Conservation (phyloP, 2,888 invertebrate species). For the Norana najaformis region DNA sequence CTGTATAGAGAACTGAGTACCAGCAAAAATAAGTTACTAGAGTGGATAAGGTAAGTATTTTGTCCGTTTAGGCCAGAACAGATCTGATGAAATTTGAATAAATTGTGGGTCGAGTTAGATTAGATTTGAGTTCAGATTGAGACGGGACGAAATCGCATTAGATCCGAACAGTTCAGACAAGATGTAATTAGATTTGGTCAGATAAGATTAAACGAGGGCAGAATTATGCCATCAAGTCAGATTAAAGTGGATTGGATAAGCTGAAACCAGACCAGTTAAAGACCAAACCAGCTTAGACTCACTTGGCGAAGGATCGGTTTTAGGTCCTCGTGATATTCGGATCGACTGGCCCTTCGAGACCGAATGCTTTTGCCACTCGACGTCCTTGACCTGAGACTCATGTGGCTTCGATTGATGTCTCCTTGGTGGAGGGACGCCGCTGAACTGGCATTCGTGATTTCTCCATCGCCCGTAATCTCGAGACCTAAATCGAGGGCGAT, state of each 20-base stretch:
- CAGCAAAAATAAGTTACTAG: background rate
- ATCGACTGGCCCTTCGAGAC: conserved; percentile 37
- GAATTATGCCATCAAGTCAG: background rate
- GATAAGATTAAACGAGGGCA: background rate
- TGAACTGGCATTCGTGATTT: background rate
- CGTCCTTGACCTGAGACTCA: conserved; percentile 31
- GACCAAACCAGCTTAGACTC: background rate
- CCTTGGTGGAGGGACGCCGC: background rate
- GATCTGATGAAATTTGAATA: background rate
- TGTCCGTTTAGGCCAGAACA: background rate
- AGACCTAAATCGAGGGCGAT: background rate
- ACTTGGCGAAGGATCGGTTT: conserved; percentile 37
- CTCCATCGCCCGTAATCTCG: background rate
- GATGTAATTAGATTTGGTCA: background rate
- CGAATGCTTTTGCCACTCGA: conserved; percentile 41
- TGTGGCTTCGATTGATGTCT: conserved; percentile 19
- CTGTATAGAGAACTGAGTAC: too few species aligned
- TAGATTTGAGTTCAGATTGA: background rate
- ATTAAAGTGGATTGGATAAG: background rate
- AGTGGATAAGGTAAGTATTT: background rate
- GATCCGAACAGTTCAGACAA: background rate
- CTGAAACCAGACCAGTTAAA: background rate
- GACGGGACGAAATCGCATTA: background rate
- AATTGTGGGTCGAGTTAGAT: too few species aligned
- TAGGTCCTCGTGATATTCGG: conserved; percentile 41